phyloP scores from a whole-genome alignment of 2,797 vertebrate species.

The Scolopax bukidnonensis region DNA sequence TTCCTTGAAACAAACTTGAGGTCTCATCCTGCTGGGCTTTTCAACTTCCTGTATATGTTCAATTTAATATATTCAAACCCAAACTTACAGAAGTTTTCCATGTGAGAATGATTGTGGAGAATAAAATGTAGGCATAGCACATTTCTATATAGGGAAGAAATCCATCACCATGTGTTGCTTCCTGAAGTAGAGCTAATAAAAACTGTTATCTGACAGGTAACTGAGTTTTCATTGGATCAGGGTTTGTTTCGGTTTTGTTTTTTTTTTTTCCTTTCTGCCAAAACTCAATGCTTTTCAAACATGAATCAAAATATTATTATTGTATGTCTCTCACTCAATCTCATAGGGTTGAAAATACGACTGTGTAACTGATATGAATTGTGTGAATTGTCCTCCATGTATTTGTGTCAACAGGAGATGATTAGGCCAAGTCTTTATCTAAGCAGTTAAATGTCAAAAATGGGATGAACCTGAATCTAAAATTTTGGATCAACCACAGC shows the following conservation, averaged over 20 bases:
- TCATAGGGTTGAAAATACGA: background rate
- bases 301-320: background rate
- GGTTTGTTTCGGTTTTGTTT: fast-evolving
- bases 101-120: background rate
- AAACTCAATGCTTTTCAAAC: background rate
- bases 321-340: background rate
- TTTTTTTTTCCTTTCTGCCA: background rate
- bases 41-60: background rate
- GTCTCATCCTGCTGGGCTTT: background rate
- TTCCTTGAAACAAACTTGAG: background rate
- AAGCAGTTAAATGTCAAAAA: background rate
- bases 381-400: background rate
- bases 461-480: background rate
- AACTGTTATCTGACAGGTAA: background rate
- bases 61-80: background rate
- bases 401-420: background rate
- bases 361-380: background rate
- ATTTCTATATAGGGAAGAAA: background rate
- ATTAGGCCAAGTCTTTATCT: background rate
- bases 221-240: background rate
- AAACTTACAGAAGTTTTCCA: background rate
- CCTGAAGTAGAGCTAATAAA: background rate
- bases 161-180: background rate
- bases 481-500: background rate
- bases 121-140: background rate